Evolutionary conservation across 2,113 vertebrate genomes (phyloP).

Genomic region (Himantopus leucocephalus): DNA sequence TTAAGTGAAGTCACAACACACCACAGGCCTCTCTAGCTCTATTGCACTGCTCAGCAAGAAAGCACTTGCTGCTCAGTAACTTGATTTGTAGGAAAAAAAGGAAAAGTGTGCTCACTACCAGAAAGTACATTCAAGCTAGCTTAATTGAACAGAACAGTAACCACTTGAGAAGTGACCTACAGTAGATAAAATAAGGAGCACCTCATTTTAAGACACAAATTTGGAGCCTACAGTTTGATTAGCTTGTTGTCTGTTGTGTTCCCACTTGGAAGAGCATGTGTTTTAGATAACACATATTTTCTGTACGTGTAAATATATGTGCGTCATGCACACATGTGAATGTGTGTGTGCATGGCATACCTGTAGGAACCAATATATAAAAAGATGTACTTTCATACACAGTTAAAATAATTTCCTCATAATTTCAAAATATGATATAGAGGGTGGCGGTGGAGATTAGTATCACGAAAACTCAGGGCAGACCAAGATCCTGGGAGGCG

Average conservation of each 20-base stretch:
- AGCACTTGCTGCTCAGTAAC: neutral
- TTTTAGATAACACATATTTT: neutral
- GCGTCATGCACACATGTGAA: neutral
- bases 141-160: neutral
- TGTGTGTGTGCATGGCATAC: neutral
- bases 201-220: neutral
- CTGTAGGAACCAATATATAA: neutral
- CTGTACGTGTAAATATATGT: neutral
- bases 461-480: neutral
- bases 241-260: neutral
- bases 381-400: neutral
- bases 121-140: constrained; percentile 21
- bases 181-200: neutral
- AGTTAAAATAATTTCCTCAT: neutral
- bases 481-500: neutral
- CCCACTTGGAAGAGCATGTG: neutral
- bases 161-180: neutral
- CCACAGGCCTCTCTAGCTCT: neutral
- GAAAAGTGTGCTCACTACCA: neutral
- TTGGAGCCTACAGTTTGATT: neutral
- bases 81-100: neutral
- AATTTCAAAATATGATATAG: neutral
- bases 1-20: constrained; percentile 21
- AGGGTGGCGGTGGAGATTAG: neutral
- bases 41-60: neutral